Evolutionary conservation across 1,140 invertebrate species (phyloP).

Genomic region (Dendroctonus ponderosae): DNA sequence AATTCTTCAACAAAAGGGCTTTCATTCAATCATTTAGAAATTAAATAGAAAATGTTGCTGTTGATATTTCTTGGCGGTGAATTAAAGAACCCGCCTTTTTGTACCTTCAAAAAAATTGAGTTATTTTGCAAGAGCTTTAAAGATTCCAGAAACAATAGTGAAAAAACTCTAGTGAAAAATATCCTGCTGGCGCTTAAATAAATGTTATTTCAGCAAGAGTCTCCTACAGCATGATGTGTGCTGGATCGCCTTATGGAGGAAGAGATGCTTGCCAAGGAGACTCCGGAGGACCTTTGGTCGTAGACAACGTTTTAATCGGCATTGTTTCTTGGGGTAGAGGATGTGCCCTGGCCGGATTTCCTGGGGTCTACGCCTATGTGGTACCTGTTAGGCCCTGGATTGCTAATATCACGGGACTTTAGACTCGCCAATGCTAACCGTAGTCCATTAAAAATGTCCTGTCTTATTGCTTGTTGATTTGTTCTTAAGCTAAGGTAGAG

Average conservation of each 20-base stretch:
- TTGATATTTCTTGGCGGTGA: no score
- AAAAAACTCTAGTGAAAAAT: no score
- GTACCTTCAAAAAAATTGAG: no score
- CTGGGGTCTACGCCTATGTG: slow-evolving; percentile 71
- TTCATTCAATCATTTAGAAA: no score
- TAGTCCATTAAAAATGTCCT: background rate
- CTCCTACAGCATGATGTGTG: slow-evolving; percentile 49
- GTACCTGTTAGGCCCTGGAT: slow-evolving; percentile 19
- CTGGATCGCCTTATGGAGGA: slow-evolving; percentile 47
- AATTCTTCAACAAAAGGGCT: no score
- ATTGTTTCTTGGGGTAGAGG: slow-evolving; percentile 73
- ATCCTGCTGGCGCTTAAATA: no score
- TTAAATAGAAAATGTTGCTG: no score
- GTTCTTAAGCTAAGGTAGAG: no score
- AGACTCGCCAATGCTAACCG: background rate
- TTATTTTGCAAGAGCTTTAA: no score
- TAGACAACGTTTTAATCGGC: slow-evolving; percentile 50
- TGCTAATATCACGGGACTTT: slow-evolving; percentile 6
- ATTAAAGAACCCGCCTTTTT: no score
- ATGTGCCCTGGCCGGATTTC: slow-evolving; percentile 63
- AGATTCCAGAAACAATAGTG: no score
- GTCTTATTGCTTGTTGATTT: background rate
- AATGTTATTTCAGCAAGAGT: slow-evolving; percentile 37
- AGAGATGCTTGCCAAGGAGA: slow-evolving; percentile 65
- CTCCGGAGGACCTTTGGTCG: slow-evolving; percentile 62